Conservation (phyloP, 2,797 vertebrate species). For the Protosalanx chinensis region DNA sequence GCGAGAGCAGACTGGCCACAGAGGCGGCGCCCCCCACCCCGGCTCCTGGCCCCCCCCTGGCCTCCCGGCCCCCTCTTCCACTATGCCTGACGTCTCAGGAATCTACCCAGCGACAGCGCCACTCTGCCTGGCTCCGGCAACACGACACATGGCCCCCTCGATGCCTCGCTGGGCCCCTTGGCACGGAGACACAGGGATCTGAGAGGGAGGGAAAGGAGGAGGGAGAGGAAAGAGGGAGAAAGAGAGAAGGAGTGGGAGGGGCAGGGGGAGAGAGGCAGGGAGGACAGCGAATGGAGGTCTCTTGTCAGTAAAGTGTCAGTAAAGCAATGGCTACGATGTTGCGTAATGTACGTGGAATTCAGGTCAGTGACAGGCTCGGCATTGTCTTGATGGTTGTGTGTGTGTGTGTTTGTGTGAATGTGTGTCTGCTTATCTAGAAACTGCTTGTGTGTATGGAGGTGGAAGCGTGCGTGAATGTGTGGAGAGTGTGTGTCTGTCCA, state of each 20-base stretch:
- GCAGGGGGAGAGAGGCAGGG: neutral
- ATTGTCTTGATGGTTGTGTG: neutral
- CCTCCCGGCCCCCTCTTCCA: slow-evolving; percentile 38
- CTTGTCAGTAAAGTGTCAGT: no score
- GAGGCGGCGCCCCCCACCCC: neutral
- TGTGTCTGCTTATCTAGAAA: neutral
- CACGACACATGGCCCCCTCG: slow-evolving; percentile 17
- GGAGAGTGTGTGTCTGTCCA: neutral
- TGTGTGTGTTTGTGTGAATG: neutral
- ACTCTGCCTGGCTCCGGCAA: slow-evolving; percentile 45
- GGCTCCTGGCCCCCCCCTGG: no score
- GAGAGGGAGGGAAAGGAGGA: neutral
- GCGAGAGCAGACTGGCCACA: slow-evolving; percentile 49
- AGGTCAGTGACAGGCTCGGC: neutral
- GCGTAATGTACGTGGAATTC: no score
- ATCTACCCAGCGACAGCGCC: slow-evolving; percentile 42
- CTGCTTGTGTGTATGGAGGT: neutral
- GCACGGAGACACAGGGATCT: neutral
- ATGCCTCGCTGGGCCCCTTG: neutral
- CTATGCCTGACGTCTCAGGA: slow-evolving; percentile 62
- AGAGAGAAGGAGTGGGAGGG: neutral
- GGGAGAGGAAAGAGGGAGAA: neutral
- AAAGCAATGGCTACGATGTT: no score
- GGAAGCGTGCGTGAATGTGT: neutral
- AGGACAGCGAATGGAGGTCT: no score